Evolutionary conservation across 2,797 vertebrate species (phyloP).

Genomic region (Gila robusta): DNA sequence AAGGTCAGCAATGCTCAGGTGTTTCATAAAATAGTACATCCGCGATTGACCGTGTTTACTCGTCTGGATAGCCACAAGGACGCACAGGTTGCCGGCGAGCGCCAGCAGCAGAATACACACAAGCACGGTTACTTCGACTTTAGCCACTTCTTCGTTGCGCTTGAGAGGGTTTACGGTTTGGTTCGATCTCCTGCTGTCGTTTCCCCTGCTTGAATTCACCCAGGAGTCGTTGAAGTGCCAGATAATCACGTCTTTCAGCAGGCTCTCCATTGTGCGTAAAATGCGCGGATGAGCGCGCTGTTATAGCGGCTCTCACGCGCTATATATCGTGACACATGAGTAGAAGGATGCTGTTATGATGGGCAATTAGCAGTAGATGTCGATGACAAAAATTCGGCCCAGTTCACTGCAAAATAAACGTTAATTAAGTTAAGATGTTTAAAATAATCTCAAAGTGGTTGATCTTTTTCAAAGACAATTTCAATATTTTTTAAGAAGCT

Average conservation of each 20-base stretch:
- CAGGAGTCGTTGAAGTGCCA: slow-evolving; percentile 71
- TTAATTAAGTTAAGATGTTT: background rate
- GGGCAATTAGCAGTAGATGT: background rate
- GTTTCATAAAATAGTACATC: slow-evolving; percentile 99
- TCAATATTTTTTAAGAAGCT: background rate
- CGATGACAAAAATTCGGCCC: background rate
- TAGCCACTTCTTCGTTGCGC: slow-evolving; percentile 94
- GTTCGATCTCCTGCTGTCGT: slow-evolving; percentile 75
- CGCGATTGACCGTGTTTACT: slow-evolving; percentile 90
- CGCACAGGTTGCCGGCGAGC: slow-evolving; percentile 91
- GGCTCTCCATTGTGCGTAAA: slow-evolving; percentile 73
- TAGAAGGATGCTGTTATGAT: background rate
- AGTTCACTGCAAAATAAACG: slow-evolving; percentile 17
- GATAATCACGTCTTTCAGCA: slow-evolving; percentile 67
- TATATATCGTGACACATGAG: background rate
- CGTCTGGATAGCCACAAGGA: slow-evolving; percentile 88
- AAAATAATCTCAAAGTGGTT: background rate
- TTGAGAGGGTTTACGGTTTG: slow-evolving; percentile 80
- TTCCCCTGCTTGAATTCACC: slow-evolving; percentile 70
- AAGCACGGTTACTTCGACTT: slow-evolving; percentile 92
- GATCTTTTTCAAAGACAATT: background rate
- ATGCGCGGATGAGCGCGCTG: background rate
- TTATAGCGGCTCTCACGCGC: background rate
- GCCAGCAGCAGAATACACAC: slow-evolving; percentile 90
- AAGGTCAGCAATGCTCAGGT: slow-evolving; percentile 96